Evolutionary conservation across 1,140 invertebrate genomes (phyloP).

Genomic region (Luehdorfia chinensis): DNA sequence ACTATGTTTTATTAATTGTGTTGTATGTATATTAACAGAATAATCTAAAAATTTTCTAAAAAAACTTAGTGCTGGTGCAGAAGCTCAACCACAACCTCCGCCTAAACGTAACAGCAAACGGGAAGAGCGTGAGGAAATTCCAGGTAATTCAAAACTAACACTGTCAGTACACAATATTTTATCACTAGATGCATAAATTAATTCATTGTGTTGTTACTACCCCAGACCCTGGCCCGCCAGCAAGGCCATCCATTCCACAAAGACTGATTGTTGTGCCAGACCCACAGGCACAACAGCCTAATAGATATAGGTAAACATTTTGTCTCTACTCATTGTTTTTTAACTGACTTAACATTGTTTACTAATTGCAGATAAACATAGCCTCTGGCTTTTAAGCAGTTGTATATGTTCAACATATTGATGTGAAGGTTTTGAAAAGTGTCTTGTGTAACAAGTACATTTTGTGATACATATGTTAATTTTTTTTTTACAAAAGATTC

Average conservation of each 20-base stretch:
- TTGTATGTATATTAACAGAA: no score
- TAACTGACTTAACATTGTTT: no score
- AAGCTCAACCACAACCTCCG: conserved; percentile 75
- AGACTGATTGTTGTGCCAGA: conserved; percentile 89
- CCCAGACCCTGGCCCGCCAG: conserved; percentile 89
- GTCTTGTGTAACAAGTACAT: no score
- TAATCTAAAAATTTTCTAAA: no score
- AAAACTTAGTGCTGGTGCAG: conserved; percentile 66
- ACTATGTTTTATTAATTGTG: no score
- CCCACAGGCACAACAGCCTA: conserved; percentile 77
- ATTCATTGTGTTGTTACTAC: conserved; percentile 20
- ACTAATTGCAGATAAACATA: no score
- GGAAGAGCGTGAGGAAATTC: conserved; percentile 75
- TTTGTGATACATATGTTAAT: no score
- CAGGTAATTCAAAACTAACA: conserved; percentile 52
- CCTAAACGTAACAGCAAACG: conserved; percentile 78
- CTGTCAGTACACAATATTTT: conserved; percentile 5
- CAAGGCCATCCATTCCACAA: conserved; percentile 90
- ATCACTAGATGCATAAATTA: background rate
- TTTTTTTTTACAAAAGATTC: no score
- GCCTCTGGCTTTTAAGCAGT: no score
- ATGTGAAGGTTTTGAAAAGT: no score
- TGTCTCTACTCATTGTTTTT: background rate
- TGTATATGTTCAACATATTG: no score
- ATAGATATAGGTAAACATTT: conserved; percentile 72